Evolutionary conservation across 2,888 invertebrate species (phyloP), one percentile per base, ranked within the genome.

Genomic region (Plemyria rubiginata): DNA sequence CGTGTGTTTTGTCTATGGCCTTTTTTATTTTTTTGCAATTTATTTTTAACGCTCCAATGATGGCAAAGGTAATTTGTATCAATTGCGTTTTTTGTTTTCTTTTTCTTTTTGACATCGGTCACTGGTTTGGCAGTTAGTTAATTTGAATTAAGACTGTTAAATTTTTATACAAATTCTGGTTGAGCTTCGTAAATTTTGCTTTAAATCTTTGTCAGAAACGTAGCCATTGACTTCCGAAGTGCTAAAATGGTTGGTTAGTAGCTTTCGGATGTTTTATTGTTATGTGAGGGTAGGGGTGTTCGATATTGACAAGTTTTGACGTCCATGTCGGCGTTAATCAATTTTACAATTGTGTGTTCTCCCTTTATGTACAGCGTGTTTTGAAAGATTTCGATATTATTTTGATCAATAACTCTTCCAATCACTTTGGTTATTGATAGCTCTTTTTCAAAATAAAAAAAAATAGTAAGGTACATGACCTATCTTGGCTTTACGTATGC

Each of bases 41-140:
- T 78, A 79, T 80, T 84, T 85, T 81, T 82, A 79, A 80, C 84
- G 84, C 83, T 80, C 78, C 84, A 80, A 84, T 85, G 82, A 81
- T 81, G 80, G 78, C 79, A 73, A 77, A 79, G 80, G 80, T 82
- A 84, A 86, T 85, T 85, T 85, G 82, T 86, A 82, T 84, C 84
- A 82, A 83, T 84, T 84, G 76, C 65, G 62, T 68, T 70, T 22
- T 68, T 64, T 60, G 36, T 55, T 55, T 65, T 56, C 15, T 32
- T 64, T 65, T 54, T 64, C 51, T 65, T 62, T 65, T 65, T 67
- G 53, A 54, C 60, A 41, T 60, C 60, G 70, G 68, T 67, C 65
- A 70, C 57, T 60, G 62, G 53, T 60, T 59, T 59, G 59, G 54
- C 60, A 60, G 66, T 61, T 50, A 62, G 28, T 65, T 60, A 61